Base-by-base conservation (phyloP, 2,888 invertebrate species). In the Cephus sareptanus region DNA sequence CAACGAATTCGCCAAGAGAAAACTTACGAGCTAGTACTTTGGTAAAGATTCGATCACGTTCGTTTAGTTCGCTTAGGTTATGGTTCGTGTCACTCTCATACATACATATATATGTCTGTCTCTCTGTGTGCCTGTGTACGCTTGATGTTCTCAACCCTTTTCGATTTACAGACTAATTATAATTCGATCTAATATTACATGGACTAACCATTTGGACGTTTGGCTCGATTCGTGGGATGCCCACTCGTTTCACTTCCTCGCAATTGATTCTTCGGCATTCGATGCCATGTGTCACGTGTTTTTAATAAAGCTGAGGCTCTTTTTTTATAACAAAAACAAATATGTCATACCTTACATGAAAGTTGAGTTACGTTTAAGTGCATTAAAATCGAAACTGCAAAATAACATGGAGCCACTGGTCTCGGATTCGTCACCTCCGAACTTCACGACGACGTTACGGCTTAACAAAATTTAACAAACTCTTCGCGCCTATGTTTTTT, bases 21-120 rank as follows among this genome's bases (percentile, higher is more conserved):
- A 77, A 82, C 89, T 89, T 90, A 89, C 85, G 78, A 83, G 84
- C 90, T 89, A 90, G 84, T 89, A 90, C 90, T 90, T 90, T 90
- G 89, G 87, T 85, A 85, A 88, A 86, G 85, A 80, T 79, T 80
- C 83, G 80, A 82, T 85, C 81, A 81, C 82, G 79, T 68, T 82
- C 83, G 81, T 81, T 81, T 84, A 81, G 80, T 81, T 81, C 79
- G 79, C 81, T 84, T 83, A 79, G 81, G 81, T 69, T 85, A 83
- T 83, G 81, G 83, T 81, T 85, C 80, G 78, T 80, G 79, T 56
- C 9, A 23, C 9, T 15, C 15, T 56, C 40, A 0, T 56, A 23
- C 15, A 1, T 40, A 15, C 40, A 4, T 40, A 40, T 40, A 9
- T 23, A 23, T 56, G 6, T 74, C 31, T 30, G 30, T n/a, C 35